Conservation (phyloP, 1,140 invertebrate genomes). For the Pachyrhynchus sulphureomaculatus region DNA sequence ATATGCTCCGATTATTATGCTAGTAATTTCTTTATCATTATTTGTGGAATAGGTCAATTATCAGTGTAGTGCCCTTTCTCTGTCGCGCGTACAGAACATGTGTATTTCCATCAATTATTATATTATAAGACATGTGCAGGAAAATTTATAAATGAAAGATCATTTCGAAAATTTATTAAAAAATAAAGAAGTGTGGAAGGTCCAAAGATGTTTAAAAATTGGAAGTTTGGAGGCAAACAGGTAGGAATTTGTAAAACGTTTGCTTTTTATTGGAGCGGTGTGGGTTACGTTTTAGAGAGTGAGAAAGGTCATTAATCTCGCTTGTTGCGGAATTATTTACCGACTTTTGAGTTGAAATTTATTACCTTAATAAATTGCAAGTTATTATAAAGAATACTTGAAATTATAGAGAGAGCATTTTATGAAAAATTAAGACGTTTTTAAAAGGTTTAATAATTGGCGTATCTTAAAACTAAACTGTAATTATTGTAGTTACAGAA, state of each 20-base stretch:
- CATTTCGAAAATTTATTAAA: not conserved
- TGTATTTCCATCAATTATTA: not conserved
- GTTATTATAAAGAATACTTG: too few relatives aligned
- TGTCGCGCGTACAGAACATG: not conserved
- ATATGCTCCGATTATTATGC: not conserved
- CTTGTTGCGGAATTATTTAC: not conserved
- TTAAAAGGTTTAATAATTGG: too few relatives aligned
- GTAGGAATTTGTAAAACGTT: conserved; percentile 18
- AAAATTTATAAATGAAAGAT: not conserved
- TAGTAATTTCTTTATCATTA: too few relatives aligned
- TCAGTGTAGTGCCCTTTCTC: not conserved
- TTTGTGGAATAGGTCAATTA: too few relatives aligned
- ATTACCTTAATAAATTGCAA: too few relatives aligned
- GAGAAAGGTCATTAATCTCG: conserved; percentile 14
- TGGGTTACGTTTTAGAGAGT: conserved; percentile 1
- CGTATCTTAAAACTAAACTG: too few relatives aligned
- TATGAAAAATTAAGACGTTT: too few relatives aligned
- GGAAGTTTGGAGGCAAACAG: conserved; percentile 45
- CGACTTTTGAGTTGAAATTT: not conserved
- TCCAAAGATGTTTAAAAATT: conserved; percentile 42
- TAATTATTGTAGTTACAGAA: too few relatives aligned
- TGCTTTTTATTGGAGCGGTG: not conserved
- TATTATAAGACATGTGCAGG: not conserved
- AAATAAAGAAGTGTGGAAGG: too few relatives aligned
- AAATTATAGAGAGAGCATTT: too few relatives aligned